Evolutionary conservation across 1,140 invertebrate species (phyloP), one percentile per base, ranked within the genome.

Genomic region (Lordiphosa collinella): DNA sequence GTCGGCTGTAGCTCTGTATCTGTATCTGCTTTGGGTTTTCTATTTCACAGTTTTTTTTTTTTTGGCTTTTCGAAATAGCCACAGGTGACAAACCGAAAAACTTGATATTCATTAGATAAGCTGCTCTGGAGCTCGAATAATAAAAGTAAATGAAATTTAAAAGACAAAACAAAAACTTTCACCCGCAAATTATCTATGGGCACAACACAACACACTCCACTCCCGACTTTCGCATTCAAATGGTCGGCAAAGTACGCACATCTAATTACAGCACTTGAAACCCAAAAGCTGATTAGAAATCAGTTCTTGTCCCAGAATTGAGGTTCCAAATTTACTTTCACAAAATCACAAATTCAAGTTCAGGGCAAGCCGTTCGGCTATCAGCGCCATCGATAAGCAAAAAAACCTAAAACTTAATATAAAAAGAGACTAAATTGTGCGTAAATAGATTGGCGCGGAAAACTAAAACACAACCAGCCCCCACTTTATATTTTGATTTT

Each of bases 91-190:
- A 82, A 80, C 75, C 53, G 58, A 75, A 74, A 62, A 71, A 71
- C 71, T 82, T 82, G 78, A 84, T 82, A 82, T 84, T 82, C 76
- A 72, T 84, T 84, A 82, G 76, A 82, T 82, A 82, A 84, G 61
- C 71, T 52, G 48, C 43, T 57, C 57, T 56, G 59, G 41, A 65
- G 65, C 36, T 16, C 22, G 64, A 49, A 78, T 71, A 76, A 82
- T 66, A 71, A 64, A 82, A 76, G 72, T 75, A 80, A 80, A 79
- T 82, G 60, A 82, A 80, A 71, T 44, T 56, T 49, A 70, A 51
- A 43, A 55, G 70, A 18, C 29, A 47, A 54, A 58, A 10, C 46
- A 18, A 29, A 16, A 76, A 82, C 76, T 82, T 82, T 82, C 76
- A 82, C 76, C 76, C 62, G 78, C 72, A 68, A 84, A 67, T 78